Percentiles rank a stretch among this genome's conserved stretches.
phyloP scores from a whole-genome alignment of 2,888 invertebrate species.

The Acronicta psi region DNA sequence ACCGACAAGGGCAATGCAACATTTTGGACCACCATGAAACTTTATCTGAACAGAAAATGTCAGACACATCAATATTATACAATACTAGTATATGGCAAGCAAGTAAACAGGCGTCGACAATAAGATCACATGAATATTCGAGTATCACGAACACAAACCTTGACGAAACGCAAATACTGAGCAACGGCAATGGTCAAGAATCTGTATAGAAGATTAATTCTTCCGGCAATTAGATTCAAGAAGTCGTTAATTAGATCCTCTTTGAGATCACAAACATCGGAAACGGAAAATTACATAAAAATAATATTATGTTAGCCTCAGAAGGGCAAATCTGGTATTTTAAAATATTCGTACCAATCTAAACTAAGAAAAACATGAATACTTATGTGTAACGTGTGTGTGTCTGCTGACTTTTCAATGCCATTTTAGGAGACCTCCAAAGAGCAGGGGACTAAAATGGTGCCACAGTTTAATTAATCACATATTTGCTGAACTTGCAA shows the following conservation, averaged over 20 bases:
- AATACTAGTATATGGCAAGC: slow-evolving; percentile 35
- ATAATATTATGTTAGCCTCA: slow-evolving; percentile 11
- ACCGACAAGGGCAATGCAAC: too few relatives aligned
- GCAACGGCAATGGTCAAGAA: slow-evolving; percentile 39
- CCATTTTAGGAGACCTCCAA: too few relatives aligned
- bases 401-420: too few relatives aligned
- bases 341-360: too few relatives aligned
- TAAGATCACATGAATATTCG: slow-evolving; percentile 34
- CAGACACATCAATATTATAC: slow-evolving; percentile 9
- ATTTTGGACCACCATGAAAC: too few relatives aligned
- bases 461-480: too few relatives aligned
- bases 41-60: too few relatives aligned
- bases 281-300: slow-evolving; percentile 39
- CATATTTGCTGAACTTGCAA: too few relatives aligned
- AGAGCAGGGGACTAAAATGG: too few relatives aligned
- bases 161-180: slow-evolving; percentile 37
- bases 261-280: slow-evolving; percentile 34
- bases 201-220: slow-evolving; percentile 45
- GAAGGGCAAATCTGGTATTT: too few relatives aligned
- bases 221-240: slow-evolving; percentile 49
- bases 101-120: slow-evolving; percentile 19
- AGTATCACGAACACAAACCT: slow-evolving; percentile 31
- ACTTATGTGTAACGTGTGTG: too few relatives aligned
- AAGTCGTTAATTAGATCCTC: slow-evolving; percentile 48
- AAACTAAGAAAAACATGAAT: too few relatives aligned